Conservation (phyloP, 2,888 invertebrate species). For the Tromatobia lineatoria region DNA sequence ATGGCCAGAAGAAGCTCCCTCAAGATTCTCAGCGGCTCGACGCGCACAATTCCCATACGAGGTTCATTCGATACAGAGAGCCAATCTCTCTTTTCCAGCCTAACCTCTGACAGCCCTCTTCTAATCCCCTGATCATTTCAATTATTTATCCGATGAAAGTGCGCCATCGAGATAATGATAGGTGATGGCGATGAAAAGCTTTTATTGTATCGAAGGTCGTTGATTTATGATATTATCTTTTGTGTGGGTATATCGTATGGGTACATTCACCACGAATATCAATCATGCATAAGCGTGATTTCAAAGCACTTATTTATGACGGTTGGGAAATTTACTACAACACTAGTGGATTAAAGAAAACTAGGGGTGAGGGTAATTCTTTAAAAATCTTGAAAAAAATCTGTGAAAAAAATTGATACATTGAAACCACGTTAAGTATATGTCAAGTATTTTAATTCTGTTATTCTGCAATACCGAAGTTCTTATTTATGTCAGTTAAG, state of each 20-base stretch:
- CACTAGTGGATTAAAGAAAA: too few relatives aligned
- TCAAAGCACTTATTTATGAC: neutral
- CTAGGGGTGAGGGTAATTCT: too few relatives aligned
- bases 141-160: slow-evolving; percentile 10
- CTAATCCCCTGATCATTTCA: slow-evolving; percentile 25
- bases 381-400: too few relatives aligned
- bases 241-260: neutral
- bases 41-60: slow-evolving; percentile 2
- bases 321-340: neutral
- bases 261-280: neutral
- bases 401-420: too few relatives aligned
- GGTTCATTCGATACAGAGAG: neutral
- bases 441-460: too few relatives aligned
- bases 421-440: too few relatives aligned
- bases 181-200: neutral
- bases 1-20: slow-evolving; percentile 11
- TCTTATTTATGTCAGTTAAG: too few relatives aligned
- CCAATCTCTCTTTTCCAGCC: slow-evolving; percentile 32
- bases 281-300: neutral
- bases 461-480: too few relatives aligned
- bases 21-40: neutral
- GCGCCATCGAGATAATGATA: neutral
- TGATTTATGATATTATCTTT: slow-evolving; percentile 7
- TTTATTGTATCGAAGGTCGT: slow-evolving; percentile 1
- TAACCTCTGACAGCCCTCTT: slow-evolving; percentile 17